These are phyloP conservation scores for Pagrus major DNA, from an alignment of 2,113 vertebrate genomes.

Conservation along the genomic window DNA sequence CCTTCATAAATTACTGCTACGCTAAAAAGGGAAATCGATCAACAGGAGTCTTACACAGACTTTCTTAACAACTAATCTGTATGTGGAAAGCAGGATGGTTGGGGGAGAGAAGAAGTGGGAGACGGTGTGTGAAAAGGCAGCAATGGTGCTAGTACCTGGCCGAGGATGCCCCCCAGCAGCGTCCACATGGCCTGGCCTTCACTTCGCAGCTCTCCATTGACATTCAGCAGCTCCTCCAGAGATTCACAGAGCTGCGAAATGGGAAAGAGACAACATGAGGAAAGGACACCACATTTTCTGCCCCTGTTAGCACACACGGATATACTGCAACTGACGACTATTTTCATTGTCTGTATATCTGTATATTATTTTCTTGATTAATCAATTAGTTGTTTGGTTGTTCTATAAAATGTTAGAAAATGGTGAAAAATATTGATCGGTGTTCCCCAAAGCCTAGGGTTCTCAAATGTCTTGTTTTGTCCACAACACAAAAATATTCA, in stretches of 20 bases:
- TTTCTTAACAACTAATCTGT: neutral
- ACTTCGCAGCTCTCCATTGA: constrained; percentile 91
- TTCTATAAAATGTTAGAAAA: no score
- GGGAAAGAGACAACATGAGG: constrained; percentile 28
- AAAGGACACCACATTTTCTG: neutral
- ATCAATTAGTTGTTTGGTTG: no score
- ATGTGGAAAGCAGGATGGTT: neutral
- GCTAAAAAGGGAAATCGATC: constrained; percentile 31
- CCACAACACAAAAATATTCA: no score
- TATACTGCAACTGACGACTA: no score
- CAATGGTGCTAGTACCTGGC: constrained; percentile 88
- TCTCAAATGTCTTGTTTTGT: no score
- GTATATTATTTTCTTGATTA: no score
- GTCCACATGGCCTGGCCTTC: constrained; percentile 96
- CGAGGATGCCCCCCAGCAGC: constrained; percentile 92
- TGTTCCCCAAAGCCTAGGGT: no score
- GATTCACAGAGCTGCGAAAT: constrained; percentile 91
- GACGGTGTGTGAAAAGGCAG: constrained; percentile 1
- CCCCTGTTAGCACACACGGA: neutral
- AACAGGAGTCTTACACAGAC: constrained; percentile 17
- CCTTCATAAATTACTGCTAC: constrained; percentile 12
- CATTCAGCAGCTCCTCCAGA: constrained; percentile 95
- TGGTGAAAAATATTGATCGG: no score
- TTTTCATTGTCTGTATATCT: no score
- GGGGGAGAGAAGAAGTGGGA: neutral